phyloP scores from a whole-genome alignment of 2,797 vertebrate species.

The Chiroxiphia lanceolata region DNA sequence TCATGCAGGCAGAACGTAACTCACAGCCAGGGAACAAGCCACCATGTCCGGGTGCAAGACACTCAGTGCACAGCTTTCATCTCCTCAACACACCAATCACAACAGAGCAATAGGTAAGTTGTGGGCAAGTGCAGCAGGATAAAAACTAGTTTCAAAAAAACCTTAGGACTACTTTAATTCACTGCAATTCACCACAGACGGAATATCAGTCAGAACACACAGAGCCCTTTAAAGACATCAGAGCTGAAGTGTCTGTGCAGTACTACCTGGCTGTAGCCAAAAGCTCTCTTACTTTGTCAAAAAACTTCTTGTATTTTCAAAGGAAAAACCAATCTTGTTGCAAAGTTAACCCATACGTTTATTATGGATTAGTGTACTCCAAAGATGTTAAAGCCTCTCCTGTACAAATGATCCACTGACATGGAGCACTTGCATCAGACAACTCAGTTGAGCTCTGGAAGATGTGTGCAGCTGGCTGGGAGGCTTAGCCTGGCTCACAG shows the following conservation, averaged over 20 bases:
- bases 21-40: not conserved
- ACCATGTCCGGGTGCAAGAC: not conserved
- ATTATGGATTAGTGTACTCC: not conserved
- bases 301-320: not conserved
- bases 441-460: not conserved
- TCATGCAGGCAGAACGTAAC: rapidly evolving
- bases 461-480: not conserved
- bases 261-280: not conserved
- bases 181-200: not conserved
- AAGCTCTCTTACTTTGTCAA: not conserved
- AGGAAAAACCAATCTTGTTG: not conserved
- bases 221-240: not conserved
- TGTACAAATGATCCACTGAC: not conserved
- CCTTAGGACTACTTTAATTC: not conserved
- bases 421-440: not conserved
- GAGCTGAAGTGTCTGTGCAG: not conserved
- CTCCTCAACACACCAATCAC: not conserved
- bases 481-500: not conserved
- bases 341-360: not conserved
- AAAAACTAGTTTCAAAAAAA: not conserved
- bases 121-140: not conserved
- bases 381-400: not conserved
- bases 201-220: not conserved
- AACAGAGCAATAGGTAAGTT: rapidly evolving
- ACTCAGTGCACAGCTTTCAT: not conserved